Base-by-base conservation (phyloP, 2,888 invertebrate genomes). In the Autographa gamma region DNA sequence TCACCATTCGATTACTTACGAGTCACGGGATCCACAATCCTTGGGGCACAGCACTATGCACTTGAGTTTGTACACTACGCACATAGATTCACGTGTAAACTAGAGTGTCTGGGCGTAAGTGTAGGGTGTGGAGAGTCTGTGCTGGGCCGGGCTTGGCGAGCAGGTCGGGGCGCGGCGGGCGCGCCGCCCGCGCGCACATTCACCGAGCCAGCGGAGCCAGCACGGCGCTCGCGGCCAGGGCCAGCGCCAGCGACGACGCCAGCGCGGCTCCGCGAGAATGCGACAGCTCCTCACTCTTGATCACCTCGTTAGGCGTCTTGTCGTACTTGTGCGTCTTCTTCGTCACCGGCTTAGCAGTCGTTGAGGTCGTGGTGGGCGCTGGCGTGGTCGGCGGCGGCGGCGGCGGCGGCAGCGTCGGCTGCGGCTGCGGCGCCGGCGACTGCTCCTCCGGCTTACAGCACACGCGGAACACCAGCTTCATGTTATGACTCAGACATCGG, bases 381-480 rank as follows among this genome's bases (percentile, higher is more conserved):
- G 93, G 89, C 74, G 96, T 93, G 74, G 96, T 94, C 66, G 96
- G 94, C 19, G 96, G 96, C 25, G 96, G 95, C 38, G 96, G 96
- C 13, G 96, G 96, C 52, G 96, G 95, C 69, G 96, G 96, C 69
- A 95, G 93, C 71, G 96, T 95, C 64, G 96, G 96, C 89, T 96
- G 96, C 67, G 96, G 95, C 82, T 94, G 92, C n/a, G 96, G 94
- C 66, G 92, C 95, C 76, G 95, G 96, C 61, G 92, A 95, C 89
- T 94, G 96, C 89, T 97, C 97, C 88, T 98, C 97, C 56, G 97
- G 97, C 88, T 97, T 97, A 95, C 98, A 98, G 96, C 98, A 98
- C 71, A 98, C 98, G 94, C 98, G 98, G 95, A 99, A 99, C 74
- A 99, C 98, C 87, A 99, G 97, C 96, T 98, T 98, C 99, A 99